Evolutionary conservation across 1,140 invertebrate genomes (phyloP), one percentile per base, ranked within the genome.

Genomic region (Parasteatoda tepidariorum): DNA sequence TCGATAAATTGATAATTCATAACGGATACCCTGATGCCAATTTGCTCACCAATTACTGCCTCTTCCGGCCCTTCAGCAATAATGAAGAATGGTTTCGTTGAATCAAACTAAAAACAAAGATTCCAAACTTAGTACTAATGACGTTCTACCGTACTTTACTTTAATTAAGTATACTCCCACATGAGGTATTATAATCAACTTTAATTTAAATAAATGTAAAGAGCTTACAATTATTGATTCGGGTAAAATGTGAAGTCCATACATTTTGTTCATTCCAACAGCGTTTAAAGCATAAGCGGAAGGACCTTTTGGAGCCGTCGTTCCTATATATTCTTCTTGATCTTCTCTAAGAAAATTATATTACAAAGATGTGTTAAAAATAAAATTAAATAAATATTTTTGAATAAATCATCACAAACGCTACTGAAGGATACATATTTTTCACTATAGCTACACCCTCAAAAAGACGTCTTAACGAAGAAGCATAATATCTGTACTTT

Each of bases 31-130:
- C 91, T 86, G 0, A 92, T 85, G 3, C 91, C 91, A 28, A 93
- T 86, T 84, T 92, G 91, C 87, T 93, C 92, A n/a, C 92, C 92
- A 34, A 90, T 86, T 4, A 90, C 87, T 76, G 91, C 89, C 26
- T 87, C 76, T 3, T 87, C 79, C 5, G 92, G 91, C 5, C 90
- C 89, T 85, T 92, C 91, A 5, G 92, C 87, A 18, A 89, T 88
- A 68, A 92, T 91, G 87, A 91, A 91, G 87, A 93, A 92, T 34
- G 90, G 90, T 15, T 90, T 88, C 7, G 89, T 89, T 9, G 89
- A 91, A 84, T 89, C 88, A 85, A 89, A 90, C 90, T 91, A 86
- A 33, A 85, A 54, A 22, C 30, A 71, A 31, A 38, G 28, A 31
- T n/a, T 9, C n/a, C 18, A 30, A 4, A 59, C n/a, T 30, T 13